Evolutionary conservation across 2,113 vertebrate species (phyloP), one percentile per base, ranked within the genome.

Genomic region (Steatornis caripensis): DNA sequence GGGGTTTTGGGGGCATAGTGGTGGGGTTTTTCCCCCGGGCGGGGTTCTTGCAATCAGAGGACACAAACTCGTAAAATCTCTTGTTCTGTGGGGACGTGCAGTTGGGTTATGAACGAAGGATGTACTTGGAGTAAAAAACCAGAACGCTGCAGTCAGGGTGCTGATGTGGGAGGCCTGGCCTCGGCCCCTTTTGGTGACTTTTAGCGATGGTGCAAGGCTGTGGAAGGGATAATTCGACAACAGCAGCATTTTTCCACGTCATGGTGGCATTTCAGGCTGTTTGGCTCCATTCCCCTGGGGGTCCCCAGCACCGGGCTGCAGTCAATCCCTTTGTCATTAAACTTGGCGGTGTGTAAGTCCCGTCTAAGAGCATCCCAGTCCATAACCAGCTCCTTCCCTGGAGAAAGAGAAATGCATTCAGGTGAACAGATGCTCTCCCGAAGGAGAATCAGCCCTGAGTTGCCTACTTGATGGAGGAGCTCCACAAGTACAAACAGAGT

Each of bases 151-250:
- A 57, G 5, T 15, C 7, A 86, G 32, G 45, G 36, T 64, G 61
- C 5, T 41, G 37, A 10, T 17, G 22, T 15, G 45, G 57, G 13
- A 88, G 11, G 34, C 53, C 34, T 72, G 58, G 6, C 5, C 18
- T 79, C 30, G 43, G 16, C 53, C 34, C 26, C 62, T 51, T 46
- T 23, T 24, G 27, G 32, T 49, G 80, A 36, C 49, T 58, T 80
- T 15, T 9, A 65, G 7, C 1, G 1, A 9, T 3, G 12, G 1
- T 13, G 15, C 43, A 53, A 37, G 60, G 16, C 6, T 29, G 49
- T 34, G 27, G 22, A 39, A 77, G 46, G 18, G 46, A 34, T 24
- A 37, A 49, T 55, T 55, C 36, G 46, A 7, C 17, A 29, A 19
- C 26, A 60, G 23, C 1, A 71, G 9, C 27, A 8, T 49, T 65